These are phyloP conservation scores for Apantesis nais DNA, from an alignment of 2,888 invertebrate species.

Conservation along the genomic window DNA sequence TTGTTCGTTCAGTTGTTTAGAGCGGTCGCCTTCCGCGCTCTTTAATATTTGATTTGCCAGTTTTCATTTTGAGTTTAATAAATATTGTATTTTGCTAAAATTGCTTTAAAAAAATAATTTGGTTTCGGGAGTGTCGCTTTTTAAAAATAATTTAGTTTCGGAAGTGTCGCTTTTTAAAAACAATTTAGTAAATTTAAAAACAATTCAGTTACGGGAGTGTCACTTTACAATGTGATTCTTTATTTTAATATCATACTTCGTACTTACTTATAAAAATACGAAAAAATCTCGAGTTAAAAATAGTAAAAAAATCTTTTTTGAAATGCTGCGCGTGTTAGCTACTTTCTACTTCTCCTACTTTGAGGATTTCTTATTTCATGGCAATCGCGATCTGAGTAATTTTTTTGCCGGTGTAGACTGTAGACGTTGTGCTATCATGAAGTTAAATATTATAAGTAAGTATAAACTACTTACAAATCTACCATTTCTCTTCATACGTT, in stretches of 20 bases:
- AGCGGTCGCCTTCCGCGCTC: constrained; percentile 14
- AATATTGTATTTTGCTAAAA: neutral
- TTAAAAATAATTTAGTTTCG: neutral
- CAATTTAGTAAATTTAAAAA: too few relatives aligned
- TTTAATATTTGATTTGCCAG: neutral
- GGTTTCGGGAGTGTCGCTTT: neutral
- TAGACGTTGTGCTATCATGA: neutral
- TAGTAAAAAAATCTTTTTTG: neutral
- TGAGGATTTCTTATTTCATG: neutral
- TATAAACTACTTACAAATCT: neutral
- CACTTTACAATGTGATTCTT: neutral
- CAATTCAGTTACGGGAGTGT: neutral
- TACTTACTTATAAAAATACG: neutral
- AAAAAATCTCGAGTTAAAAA: neutral
- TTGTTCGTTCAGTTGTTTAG: constrained; percentile 26
- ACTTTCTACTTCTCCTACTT: neutral
- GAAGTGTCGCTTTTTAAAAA: neutral
- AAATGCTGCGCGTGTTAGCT: neutral
- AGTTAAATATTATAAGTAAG: neutral
- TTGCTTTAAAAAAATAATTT: neutral
- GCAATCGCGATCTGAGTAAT: neutral
- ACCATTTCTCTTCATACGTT: neutral
- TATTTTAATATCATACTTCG: neutral
- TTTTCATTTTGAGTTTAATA: neutral
- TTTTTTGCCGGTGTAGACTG: neutral